Evolutionary conservation across 92 coral and sea anemone species (phyloP).

Genomic region (Plumapathes pennacea): DNA sequence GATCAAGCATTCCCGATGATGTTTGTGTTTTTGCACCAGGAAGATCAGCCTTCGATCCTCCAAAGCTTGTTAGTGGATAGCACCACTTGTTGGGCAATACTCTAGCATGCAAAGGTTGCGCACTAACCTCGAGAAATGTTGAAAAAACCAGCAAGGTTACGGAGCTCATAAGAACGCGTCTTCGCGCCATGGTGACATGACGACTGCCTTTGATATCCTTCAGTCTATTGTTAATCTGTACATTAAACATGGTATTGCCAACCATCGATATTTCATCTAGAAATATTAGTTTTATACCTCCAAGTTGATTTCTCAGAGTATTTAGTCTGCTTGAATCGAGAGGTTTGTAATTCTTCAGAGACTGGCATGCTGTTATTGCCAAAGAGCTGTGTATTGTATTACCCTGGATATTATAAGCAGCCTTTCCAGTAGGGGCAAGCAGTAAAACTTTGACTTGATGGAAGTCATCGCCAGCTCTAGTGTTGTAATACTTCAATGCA

Average conservation of each 20-base stretch:
- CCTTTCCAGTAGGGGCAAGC: constrained; percentile 48
- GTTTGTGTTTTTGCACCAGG: too few relatives aligned
- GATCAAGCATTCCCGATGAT: too few relatives aligned
- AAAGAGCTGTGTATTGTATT: constrained; percentile 40
- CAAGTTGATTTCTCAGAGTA: constrained; percentile 16
- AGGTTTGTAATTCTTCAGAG: constrained; percentile 1
- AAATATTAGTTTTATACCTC: constrained; percentile 13
- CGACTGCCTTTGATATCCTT: constrained; percentile 2
- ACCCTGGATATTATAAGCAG: constrained; percentile 25
- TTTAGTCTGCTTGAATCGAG: constrained; percentile 16
- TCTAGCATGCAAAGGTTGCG: too few relatives aligned
- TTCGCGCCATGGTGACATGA: too few relatives aligned
- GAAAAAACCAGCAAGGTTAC: too few relatives aligned
- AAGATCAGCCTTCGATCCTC: too few relatives aligned
- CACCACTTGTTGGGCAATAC: too few relatives aligned
- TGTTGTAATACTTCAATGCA: constrained; percentile 39
- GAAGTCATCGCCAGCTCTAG: constrained; percentile 36
- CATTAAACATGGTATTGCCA: constrained; percentile 14
- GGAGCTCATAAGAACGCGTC: too few relatives aligned
- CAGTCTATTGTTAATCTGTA: constrained; percentile 11
- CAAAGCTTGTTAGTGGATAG: too few relatives aligned
- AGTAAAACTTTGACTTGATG: constrained; percentile 31
- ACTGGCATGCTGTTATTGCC: constrained; percentile 11
- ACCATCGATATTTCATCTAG: constrained; percentile 18
- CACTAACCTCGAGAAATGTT: too few relatives aligned